Base-by-base conservation (phyloP, 1,140 invertebrate species). In the Drosophila rufa region DNA sequence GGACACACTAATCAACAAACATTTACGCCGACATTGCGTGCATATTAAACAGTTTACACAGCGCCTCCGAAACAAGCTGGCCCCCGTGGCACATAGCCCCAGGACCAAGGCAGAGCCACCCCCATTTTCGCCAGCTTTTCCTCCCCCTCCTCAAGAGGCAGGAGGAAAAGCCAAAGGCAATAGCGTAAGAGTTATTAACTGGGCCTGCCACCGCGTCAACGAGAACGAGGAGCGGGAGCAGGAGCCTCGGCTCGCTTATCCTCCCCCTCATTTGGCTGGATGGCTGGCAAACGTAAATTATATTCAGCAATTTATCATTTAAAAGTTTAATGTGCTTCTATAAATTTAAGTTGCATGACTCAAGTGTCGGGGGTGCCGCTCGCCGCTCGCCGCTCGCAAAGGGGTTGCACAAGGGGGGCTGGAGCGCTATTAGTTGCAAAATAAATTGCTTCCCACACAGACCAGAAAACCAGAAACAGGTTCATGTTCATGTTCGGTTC, bases 271-370 rank as follows among this genome's bases (percentile, higher is more conserved):
- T 73, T 82, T 65, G 27, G 27, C 27, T 65, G 27, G 27, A 5
- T 65, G 74, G 36, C 58, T 79, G 68, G 74, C 55, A 76, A 80
- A 70, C 84, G 84, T 89, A 84, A 89, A 89, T 89, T 89, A 89
- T 89, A 81, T 89, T 90, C 80, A 81, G 81, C 80, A 89, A 89
- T 89, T 89, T 89, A 89, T 89, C 84, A 89, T 89, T 89, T 89
- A 89, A 89, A 89, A 89, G 85, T 89, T 89, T 89, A 90, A 89
- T 89, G 84, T 90, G 81, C 80, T 87, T 90, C 85, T 89, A 89
- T 90, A 89, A 89, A 89, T 89, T 89, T 65, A 76, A 87, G 84
- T 87, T 89, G 84, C 83, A 87, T 89, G 83, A 83, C 83, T 87
- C 61, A 50, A 82, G 80, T 82, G 80, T 56, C 65, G 17, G 33